These are phyloP conservation scores for Lasioglossum baleicum DNA, from an alignment of 1,140 invertebrate genomes.

Conservation along the genomic window DNA sequence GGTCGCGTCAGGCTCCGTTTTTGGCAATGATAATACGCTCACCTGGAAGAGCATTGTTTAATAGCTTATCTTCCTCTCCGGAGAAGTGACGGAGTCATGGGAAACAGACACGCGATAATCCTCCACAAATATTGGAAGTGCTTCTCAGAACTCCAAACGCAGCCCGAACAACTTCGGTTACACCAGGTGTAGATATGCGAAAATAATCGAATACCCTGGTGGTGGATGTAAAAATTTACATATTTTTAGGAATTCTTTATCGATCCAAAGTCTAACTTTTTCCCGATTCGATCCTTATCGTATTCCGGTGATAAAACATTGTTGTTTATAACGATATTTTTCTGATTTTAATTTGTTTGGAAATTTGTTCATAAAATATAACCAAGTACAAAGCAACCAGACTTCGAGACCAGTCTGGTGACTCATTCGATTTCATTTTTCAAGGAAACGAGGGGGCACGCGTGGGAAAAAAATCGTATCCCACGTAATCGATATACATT, in stretches of 20 bases:
- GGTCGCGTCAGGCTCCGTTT: conserved; percentile 49
- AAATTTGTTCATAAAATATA: too few species aligned
- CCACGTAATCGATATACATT: neutral
- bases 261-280: too few species aligned
- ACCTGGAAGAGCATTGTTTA: conserved; percentile 24
- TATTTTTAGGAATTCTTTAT: too few species aligned
- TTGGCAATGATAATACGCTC: conserved; percentile 48
- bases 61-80: conserved; percentile 23
- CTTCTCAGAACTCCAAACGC: neutral
- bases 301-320: too few species aligned
- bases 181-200: too few species aligned
- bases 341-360: too few species aligned
- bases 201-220: too few species aligned
- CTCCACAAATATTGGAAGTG: neutral
- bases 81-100: neutral
- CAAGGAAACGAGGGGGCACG: neutral
- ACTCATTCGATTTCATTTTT: neutral
- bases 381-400: too few species aligned
- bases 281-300: too few species aligned
- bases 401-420: neutral
- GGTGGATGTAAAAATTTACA: too few species aligned
- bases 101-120: neutral
- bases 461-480: neutral
- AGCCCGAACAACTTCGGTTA: too few species aligned
- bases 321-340: too few species aligned